Evolutionary conservation across 2,797 vertebrate species (phyloP), one percentile per base, ranked within the genome.

Genomic region (Scomberomorus guttatus): DNA sequence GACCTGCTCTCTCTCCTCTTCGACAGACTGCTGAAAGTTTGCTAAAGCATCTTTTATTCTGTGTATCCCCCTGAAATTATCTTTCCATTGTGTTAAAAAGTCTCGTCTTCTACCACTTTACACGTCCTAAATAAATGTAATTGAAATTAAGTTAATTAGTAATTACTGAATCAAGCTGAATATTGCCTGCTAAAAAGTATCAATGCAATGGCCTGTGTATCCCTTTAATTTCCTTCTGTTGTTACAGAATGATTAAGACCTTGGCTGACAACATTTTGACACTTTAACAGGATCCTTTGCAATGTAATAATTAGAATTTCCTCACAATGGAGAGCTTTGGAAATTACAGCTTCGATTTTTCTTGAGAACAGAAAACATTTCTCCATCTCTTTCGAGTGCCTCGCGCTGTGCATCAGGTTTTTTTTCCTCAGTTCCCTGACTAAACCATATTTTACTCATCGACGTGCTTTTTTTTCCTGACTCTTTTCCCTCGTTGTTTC

Each of bases 201-300:
- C 39, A n/a, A 24, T 67, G 18, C 61, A 58, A 60, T 34, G 34
- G n/a, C 14, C 46, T 3, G 20, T 51, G 48, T 72, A 25, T 29
- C n/a, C 37, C 46, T 56, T 73, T 39, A 59, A 71, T 52, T 52
- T 14, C 37, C 13, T 6, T 51, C 13, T 74, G 55, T 56, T 74
- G 51, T 56, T 52, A 12, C 18, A 63, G 60, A 78, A 82, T 59
- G 32, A 82, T 84, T 42, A 57, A 84, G 62, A 75, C 67, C 25
- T 68, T 44, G 17, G 78, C 65, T 69, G 64, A 79, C 82, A 82
- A 83, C 60, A 81, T 75, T 74, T 78, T 84, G 78, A 82, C 82
- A 78, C 37, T 27, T 75, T 61, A 80, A 83, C 61, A 65, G 60
- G 51, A 39, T 72, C 59, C 13, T 48, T 77, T 82, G 48, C 67